Percentiles rank a stretch among this genome's conserved stretches.
Evolutionary conservation across 2,888 invertebrate genomes (phyloP).

Genomic region (Gastrophysa polygoni): DNA sequence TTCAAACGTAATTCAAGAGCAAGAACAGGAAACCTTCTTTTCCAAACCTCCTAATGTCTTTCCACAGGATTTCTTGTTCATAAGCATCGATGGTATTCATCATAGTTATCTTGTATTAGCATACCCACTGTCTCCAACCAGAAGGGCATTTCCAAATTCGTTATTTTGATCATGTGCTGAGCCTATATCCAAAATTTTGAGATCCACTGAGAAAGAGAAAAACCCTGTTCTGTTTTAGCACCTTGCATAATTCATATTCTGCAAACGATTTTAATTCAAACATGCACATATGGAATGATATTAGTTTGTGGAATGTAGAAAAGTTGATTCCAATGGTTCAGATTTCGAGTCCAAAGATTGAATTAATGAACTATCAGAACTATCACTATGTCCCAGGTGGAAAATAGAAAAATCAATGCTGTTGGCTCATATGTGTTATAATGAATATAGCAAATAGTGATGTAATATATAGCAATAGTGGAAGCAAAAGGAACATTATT

Average conservation of each 20-base stretch:
- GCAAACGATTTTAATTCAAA: background rate
- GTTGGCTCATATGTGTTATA: too few relatives aligned
- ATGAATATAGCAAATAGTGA: too few relatives aligned
- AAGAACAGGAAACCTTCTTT: background rate
- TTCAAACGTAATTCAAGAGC: background rate
- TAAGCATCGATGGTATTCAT: background rate
- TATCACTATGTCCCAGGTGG: background rate
- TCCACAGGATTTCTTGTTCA: conserved; percentile 23
- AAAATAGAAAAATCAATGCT: too few relatives aligned
- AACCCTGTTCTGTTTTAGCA: conserved; percentile 11
- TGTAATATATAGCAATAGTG: too few relatives aligned
- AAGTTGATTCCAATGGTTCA: too few relatives aligned
- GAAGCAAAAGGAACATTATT: too few relatives aligned
- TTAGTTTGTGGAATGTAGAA: too few relatives aligned
- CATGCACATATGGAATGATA: too few relatives aligned
- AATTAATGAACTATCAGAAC: background rate
- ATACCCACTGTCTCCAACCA: too few relatives aligned
- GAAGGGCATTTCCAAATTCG: background rate
- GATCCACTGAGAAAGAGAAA: background rate
- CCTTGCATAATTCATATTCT: background rate
- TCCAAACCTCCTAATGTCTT: background rate
- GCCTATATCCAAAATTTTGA: conserved; percentile 8
- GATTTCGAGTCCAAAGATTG: background rate
- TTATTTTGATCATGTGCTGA: conserved; percentile 4
- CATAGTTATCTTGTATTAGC: conserved; percentile 5